These are phyloP conservation scores for Xerus inauris DNA, from an alignment of 2,113 vertebrate species.

Conservation along the genomic window DNA sequence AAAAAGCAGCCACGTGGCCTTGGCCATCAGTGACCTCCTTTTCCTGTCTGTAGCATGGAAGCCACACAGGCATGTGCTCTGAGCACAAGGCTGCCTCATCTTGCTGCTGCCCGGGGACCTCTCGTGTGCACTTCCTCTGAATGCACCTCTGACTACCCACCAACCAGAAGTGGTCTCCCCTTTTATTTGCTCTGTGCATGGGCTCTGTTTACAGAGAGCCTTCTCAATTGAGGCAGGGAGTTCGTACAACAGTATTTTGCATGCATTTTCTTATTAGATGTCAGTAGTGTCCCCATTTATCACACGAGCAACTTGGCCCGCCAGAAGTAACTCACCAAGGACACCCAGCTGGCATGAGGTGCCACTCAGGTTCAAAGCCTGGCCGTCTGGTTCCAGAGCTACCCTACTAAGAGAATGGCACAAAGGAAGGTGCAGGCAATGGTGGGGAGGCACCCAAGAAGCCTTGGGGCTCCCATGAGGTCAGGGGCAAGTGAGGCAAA, in stretches of 20 bases:
- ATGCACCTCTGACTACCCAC: not conserved
- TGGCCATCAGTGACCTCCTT: accelerated
- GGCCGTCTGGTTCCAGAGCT: not conserved
- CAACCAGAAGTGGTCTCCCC: not conserved
- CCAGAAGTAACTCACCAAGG: not conserved
- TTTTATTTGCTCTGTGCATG: not conserved
- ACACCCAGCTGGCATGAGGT: not conserved
- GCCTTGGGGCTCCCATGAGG: not conserved
- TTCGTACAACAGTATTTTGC: not conserved
- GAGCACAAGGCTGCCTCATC: not conserved
- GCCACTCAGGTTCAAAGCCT: not conserved
- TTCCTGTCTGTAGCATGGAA: too few species aligned
- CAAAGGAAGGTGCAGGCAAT: not conserved
- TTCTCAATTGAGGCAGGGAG: not conserved
- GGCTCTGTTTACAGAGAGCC: not conserved
- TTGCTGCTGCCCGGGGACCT: too few species aligned
- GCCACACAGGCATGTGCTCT: accelerated
- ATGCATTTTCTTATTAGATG: too few species aligned
- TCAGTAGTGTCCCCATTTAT: not conserved
- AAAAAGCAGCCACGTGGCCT: not conserved
- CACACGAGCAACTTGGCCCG: not conserved
- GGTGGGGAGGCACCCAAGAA: accelerated
- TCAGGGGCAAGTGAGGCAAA: not conserved
- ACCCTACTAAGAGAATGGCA: not conserved
- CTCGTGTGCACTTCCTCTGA: not conserved